Evolutionary conservation across 37 sponge, comb jelly and placozoan genomes (phyloP).

Genomic region (Petrosia ficiformis): DNA sequence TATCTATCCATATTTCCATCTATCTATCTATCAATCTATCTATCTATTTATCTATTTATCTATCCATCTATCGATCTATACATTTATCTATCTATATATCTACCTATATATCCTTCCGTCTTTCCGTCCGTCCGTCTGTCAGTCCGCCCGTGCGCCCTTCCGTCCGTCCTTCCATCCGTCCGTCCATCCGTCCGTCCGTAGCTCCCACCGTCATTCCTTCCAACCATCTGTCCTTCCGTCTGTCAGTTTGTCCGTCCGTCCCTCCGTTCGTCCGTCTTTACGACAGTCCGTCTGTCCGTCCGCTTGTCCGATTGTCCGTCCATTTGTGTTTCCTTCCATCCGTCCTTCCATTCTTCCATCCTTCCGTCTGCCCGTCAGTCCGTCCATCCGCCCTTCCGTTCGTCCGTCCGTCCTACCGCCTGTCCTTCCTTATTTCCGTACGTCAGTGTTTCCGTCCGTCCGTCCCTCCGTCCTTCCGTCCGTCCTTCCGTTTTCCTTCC

Average conservation of each 20-base stretch:
- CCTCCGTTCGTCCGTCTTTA: background rate
- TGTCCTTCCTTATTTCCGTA: background rate
- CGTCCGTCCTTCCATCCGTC: too few relatives aligned
- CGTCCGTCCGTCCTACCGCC: background rate
- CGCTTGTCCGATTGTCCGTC: background rate
- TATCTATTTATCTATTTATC: too few relatives aligned
- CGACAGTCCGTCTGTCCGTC: background rate
- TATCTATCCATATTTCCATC: too few relatives aligned
- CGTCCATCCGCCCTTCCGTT: constrained; percentile 1
- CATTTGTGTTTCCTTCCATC: background rate
- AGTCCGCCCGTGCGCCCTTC: constrained; percentile 10
- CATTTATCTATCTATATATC: too few relatives aligned
- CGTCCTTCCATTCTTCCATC: background rate
- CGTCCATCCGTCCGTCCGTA: constrained; percentile 11
- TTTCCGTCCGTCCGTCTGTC: too few relatives aligned
- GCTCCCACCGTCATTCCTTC: constrained; percentile 6
- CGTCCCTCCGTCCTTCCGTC: background rate
- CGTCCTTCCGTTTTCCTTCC: background rate
- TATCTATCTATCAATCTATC: too few relatives aligned
- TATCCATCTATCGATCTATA: too few relatives aligned
- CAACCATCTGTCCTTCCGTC: constrained; percentile 12
- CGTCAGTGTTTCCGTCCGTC: background rate
- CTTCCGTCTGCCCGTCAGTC: background rate
- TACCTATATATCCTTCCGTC: too few relatives aligned
- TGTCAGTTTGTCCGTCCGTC: background rate